These are phyloP conservation scores for Danionella cerebrum DNA, from an alignment of 2,113 vertebrate species.

Conservation along the genomic window DNA sequence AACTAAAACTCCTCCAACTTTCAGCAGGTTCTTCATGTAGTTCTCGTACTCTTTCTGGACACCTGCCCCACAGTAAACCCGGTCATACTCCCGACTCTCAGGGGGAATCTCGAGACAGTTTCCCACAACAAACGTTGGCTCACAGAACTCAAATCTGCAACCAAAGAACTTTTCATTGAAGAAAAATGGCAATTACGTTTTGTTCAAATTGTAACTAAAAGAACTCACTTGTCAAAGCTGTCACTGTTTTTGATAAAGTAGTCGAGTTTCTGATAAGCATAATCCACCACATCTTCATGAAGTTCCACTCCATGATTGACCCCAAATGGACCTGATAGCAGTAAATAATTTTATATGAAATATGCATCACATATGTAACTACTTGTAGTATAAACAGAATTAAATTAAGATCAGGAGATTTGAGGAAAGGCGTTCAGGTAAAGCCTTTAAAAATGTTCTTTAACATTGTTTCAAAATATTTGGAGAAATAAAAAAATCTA, in stretches of 20 bases:
- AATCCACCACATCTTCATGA: constrained; percentile 88
- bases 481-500: too few species aligned
- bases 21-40: constrained; percentile 92
- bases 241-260: constrained; percentile 92
- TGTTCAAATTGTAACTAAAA: neutral
- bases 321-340: constrained; percentile 81
- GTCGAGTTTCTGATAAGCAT: constrained; percentile 89
- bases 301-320: constrained; percentile 93
- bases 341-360: neutral
- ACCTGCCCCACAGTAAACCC: constrained; percentile 93
- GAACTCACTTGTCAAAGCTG: constrained; percentile 89
- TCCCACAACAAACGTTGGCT: constrained; percentile 86
- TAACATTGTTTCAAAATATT: too few species aligned
- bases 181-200: neutral
- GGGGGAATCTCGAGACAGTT: constrained; percentile 91
- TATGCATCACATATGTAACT: too few species aligned
- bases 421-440: too few species aligned
- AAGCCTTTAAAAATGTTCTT: too few species aligned
- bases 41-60: constrained; percentile 92
- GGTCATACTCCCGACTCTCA: constrained; percentile 84
- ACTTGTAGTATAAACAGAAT: too few species aligned
- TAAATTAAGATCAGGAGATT: too few species aligned
- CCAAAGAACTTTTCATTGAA: neutral
- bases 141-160: constrained; percentile 91
- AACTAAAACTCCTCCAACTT: constrained; percentile 90